Conservation (phyloP, 2,888 invertebrate species). For the Calliphora vomitoria region DNA sequence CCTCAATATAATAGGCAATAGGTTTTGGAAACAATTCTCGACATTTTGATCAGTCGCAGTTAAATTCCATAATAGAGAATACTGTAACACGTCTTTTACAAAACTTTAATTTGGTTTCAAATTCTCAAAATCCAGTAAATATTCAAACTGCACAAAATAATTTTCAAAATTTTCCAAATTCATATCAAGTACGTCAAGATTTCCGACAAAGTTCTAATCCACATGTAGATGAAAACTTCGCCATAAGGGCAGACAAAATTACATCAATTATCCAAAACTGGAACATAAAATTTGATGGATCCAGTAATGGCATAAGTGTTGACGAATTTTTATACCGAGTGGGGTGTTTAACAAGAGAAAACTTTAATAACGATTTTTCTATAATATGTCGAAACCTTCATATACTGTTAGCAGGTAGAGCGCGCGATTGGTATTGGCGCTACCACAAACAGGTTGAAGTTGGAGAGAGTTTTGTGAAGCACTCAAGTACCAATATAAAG, state of each 20-base stretch:
- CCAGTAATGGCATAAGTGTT: neutral
- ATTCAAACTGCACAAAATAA: neutral
- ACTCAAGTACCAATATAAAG: neutral
- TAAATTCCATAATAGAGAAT: neutral
- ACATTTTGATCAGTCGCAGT: neutral
- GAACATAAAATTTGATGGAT: neutral
- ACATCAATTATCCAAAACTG: constrained; percentile 10
- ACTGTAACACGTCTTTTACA: neutral
- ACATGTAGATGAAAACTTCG: neutral
- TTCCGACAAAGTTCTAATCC: neutral
- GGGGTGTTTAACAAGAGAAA: neutral
- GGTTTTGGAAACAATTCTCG: neutral
- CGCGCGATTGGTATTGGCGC: neutral
- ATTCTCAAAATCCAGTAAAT: neutral
- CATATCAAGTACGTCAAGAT: neutral
- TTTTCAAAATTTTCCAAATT: neutral
- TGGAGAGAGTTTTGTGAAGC: constrained; percentile 8
- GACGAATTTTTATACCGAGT: constrained; percentile 3
- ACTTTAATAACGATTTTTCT: constrained; percentile 12
- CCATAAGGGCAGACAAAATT: neutral
- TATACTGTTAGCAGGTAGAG: neutral
- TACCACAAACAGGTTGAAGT: constrained; percentile 10
- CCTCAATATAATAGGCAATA: neutral
- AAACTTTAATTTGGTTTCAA: neutral
- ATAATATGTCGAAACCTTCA: constrained; percentile 1